Conservation (phyloP, 1,140 invertebrate genomes). For the Cydia strobilella region DNA sequence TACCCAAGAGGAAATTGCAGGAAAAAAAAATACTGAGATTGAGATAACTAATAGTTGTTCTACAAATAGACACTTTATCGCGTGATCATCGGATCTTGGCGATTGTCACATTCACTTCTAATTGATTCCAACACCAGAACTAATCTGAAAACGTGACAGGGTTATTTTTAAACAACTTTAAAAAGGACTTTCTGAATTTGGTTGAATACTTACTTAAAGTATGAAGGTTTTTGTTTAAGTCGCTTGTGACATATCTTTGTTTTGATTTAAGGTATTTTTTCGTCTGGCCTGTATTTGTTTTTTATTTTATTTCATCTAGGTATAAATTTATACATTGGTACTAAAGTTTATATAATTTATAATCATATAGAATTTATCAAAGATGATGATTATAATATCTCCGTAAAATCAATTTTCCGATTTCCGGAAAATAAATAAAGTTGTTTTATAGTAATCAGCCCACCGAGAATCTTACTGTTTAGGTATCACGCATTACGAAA, state of each 20-base stretch:
- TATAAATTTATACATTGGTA: no score
- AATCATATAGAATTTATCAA: no score
- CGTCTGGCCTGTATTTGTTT: no score
- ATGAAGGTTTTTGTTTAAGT: background rate
- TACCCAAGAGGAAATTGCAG: no score
- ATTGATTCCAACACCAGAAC: background rate
- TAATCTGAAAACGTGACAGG: constrained; percentile 5
- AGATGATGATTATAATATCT: background rate
- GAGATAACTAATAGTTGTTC: background rate
- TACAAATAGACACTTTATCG: background rate
- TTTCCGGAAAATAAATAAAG: no score
- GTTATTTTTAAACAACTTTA: background rate
- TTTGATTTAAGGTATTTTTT: no score
- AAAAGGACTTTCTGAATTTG: no score
- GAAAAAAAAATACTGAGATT: no score
- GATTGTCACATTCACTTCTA: background rate
- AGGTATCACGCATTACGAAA: background rate
- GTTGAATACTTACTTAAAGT: no score
- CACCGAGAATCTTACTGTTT: no score
- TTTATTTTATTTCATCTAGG: no score
- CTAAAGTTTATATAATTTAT: no score
- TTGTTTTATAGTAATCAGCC: background rate
- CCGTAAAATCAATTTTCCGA: background rate
- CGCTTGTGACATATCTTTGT: background rate
- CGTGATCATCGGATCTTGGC: background rate